phyloP scores from a whole-genome alignment of 2,888 invertebrate genomes.

The Dryadula phaetusa region DNA sequence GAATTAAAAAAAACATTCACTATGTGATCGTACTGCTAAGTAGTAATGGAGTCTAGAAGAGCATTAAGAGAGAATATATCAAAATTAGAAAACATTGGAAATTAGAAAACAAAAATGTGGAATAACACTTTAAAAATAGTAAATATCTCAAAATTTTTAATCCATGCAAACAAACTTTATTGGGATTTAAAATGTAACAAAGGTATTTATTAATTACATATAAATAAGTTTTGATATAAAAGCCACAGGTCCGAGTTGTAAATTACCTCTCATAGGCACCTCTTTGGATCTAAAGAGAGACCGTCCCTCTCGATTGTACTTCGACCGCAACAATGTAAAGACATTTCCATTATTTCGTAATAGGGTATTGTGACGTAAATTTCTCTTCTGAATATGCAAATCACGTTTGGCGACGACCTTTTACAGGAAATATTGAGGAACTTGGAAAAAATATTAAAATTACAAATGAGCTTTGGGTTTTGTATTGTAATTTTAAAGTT shows the following conservation, averaged over 20 bases:
- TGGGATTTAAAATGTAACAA: no score
- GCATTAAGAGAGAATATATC: no score
- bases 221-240: not conserved
- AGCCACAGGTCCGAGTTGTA: slow-evolving; percentile 76
- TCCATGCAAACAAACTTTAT: no score
- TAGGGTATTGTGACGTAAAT: slow-evolving; percentile 81
- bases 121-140: no score
- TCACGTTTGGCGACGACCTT: slow-evolving; percentile 73
- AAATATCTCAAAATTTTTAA: no score
- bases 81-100: no score
- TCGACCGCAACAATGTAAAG: slow-evolving; percentile 75
- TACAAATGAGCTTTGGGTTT: slow-evolving; percentile 66
- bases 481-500: slow-evolving; percentile 17
- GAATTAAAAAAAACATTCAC: no score
- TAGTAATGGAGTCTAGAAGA: no score
- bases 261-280: slow-evolving; percentile 69
- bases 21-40: no score
- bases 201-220: not conserved
- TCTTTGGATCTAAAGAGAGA: slow-evolving; percentile 58
- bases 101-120: no score
- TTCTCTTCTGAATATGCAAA: slow-evolving; percentile 81
- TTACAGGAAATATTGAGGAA: slow-evolving; percentile 78
- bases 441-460: slow-evolving; percentile 79
- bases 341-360: slow-evolving; percentile 80
- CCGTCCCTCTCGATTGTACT: slow-evolving; percentile 23